Percentiles rank a stretch among this genome's conserved stretches.
Conservation (phyloP, 2,797 vertebrate genomes). For the Semaprochilodus insignis region DNA sequence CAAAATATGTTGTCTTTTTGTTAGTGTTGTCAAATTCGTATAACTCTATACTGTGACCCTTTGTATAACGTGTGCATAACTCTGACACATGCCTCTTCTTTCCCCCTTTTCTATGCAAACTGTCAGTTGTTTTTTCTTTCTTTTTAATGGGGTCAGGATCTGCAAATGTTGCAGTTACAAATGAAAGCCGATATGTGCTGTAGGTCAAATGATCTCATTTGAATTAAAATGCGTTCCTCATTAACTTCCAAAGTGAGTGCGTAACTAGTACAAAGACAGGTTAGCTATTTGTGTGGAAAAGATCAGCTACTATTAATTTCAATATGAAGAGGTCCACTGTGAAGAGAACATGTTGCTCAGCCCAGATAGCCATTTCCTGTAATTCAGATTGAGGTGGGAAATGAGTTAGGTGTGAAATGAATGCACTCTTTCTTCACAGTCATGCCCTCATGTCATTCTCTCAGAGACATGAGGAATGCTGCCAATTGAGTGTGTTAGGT, state of each 20-base stretch:
- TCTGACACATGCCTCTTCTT: background rate
- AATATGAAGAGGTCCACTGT: background rate
- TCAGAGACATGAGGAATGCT: slow-evolving; percentile 22
- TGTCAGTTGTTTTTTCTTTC: background rate
- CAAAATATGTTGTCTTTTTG: too few species aligned
- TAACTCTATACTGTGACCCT: background rate
- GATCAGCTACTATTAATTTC: background rate
- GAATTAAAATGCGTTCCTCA: background rate
- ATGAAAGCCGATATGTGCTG: background rate
- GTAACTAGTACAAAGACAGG: background rate
- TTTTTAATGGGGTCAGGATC: background rate
- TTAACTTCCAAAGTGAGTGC: background rate
- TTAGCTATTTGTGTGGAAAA: background rate
- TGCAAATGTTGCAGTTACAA: background rate
- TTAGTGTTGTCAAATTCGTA: background rate
- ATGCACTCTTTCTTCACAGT: background rate
- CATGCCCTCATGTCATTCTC: slow-evolving; percentile 18
- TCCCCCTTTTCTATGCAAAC: background rate
- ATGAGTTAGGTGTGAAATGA: slow-evolving; percentile 13
- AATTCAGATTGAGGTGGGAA: slow-evolving; percentile 3
- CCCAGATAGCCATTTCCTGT: background rate
- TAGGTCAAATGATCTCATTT: background rate
- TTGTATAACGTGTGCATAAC: background rate
- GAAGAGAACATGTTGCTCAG: slow-evolving; percentile 15
- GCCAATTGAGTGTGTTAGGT: background rate